A percentile compares a stretch with the other conserved stretches of the same genome.
These are phyloP conservation scores for Calonectris borealis DNA, from an alignment of 2,113 vertebrate genomes.

Conservation along the genomic window DNA sequence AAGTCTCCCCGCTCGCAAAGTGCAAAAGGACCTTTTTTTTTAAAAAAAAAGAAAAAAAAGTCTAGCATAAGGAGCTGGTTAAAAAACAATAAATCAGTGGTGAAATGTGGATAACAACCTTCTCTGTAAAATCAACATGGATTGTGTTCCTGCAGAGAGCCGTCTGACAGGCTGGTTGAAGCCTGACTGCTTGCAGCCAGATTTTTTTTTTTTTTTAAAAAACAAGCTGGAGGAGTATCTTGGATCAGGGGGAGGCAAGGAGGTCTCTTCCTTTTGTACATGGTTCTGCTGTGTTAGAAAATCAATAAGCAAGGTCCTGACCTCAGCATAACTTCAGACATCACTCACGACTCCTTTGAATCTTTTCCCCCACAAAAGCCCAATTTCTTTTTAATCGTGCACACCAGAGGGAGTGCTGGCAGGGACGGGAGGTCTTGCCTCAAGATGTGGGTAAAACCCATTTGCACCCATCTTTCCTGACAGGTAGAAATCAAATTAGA, in stretches of 20 bases:
- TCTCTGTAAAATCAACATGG: slow-evolving; percentile 86
- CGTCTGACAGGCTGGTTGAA: slow-evolving; percentile 75
- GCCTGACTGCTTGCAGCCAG: slow-evolving; percentile 67
- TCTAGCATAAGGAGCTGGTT: slow-evolving; percentile 84
- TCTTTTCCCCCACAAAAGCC: neutral
- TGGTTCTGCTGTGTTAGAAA: slow-evolving; percentile 62
- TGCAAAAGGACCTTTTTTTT: slow-evolving; percentile 60
- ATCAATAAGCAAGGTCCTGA: slow-evolving; percentile 70
- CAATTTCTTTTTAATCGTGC: neutral
- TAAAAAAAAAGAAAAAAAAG: neutral
- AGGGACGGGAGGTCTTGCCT: neutral
- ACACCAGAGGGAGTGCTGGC: slow-evolving; percentile 4
- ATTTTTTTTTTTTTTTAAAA: neutral
- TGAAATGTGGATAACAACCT: slow-evolving; percentile 86
- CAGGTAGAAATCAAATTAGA: slow-evolving; percentile 69
- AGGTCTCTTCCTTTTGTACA: slow-evolving; percentile 56
- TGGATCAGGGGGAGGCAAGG: neutral
- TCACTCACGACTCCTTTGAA: slow-evolving; percentile 51
- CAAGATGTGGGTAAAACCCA: neutral
- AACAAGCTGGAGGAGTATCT: slow-evolving; percentile 12
- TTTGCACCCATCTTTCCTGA: slow-evolving; percentile 32
- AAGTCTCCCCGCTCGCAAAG: slow-evolving; percentile 31
- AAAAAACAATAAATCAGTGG: slow-evolving; percentile 88
- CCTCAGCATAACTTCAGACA: slow-evolving; percentile 65
- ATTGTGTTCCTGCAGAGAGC: slow-evolving; percentile 81